Conservation (phyloP, 2,888 invertebrate species). For the Erynnis tages region DNA sequence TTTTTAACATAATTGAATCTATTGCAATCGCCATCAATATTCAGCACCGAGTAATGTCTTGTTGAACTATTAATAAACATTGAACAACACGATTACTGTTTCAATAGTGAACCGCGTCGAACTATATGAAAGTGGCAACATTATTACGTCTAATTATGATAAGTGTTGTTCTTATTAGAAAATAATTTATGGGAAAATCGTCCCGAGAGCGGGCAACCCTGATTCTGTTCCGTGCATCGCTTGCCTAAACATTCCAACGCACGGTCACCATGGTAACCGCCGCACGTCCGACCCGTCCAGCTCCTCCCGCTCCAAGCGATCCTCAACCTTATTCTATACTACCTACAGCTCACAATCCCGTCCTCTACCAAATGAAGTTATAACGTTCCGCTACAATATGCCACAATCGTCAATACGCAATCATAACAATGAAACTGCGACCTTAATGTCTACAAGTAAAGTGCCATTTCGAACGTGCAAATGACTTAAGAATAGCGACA, state of each 20-base stretch:
- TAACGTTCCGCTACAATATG: constrained; percentile 72
- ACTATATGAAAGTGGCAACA: constrained; percentile 14
- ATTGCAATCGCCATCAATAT: constrained; percentile 14
- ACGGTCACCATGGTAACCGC: constrained; percentile 82
- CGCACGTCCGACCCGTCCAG: constrained; percentile 51
- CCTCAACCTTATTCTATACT: constrained; percentile 63
- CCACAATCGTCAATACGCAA: constrained; percentile 68
- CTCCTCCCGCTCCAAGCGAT: constrained; percentile 53
- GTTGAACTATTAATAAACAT: constrained; percentile 9
- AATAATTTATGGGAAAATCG: constrained; percentile 58
- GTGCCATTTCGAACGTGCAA: constrained; percentile 70
- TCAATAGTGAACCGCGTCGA: constrained; percentile 7
- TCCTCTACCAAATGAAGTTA: constrained; percentile 69
- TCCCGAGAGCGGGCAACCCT: constrained; percentile 61
- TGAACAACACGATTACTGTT: background rate
- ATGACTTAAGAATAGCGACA: constrained; percentile 78
- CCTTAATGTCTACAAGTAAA: constrained; percentile 71
- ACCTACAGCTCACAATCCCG: constrained; percentile 55
- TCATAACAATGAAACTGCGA: constrained; percentile 76
- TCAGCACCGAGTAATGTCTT: constrained; percentile 4
- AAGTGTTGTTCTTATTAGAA: constrained; percentile 31
- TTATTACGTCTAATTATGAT: constrained; percentile 28
- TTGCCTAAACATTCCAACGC: constrained; percentile 59
- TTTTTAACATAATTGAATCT: constrained; percentile 15
- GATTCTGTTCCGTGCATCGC: constrained; percentile 45